These are phyloP conservation scores for Dusona sp. DNA, from an alignment of 2,888 invertebrate genomes.

Conservation along the genomic window DNA sequence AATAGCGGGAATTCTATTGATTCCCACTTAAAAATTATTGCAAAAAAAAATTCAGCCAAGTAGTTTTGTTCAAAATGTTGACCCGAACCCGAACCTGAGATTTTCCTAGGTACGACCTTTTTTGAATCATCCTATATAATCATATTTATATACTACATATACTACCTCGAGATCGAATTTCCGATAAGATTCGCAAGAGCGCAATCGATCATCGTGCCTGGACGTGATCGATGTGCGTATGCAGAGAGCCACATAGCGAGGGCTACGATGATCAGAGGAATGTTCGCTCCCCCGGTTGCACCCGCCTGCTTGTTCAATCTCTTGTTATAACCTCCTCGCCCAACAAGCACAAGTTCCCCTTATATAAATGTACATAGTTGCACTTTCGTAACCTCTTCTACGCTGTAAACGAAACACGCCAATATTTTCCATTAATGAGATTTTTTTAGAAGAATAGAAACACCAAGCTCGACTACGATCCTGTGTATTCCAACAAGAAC, in stretches of 20 bases:
- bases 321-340: constrained; percentile 37
- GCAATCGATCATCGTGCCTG: constrained; percentile 77
- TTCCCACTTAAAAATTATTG: no score
- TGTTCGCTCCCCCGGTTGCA: constrained; percentile 44
- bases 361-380: constrained; percentile 41
- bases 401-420: constrained; percentile 32
- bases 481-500: constrained; percentile 54
- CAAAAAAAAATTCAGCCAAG: no score
- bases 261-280: constrained; percentile 56
- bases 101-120: no score
- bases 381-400: constrained; percentile 43
- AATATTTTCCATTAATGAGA: constrained; percentile 65
- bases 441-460: constrained; percentile 4
- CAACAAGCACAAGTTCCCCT: constrained; percentile 27
- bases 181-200: constrained; percentile 76
- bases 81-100: no score
- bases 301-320: constrained; percentile 50
- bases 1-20: no score
- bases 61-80: no score
- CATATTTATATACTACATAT: constrained; percentile 46
- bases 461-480: constrained; percentile 43
- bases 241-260: constrained; percentile 60
- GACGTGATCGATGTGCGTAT: constrained; percentile 78
- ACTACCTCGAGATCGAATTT: constrained; percentile 74
- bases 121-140: no score